Evolutionary conservation across 2,888 invertebrate species (phyloP).

Genomic region (Timema podura): DNA sequence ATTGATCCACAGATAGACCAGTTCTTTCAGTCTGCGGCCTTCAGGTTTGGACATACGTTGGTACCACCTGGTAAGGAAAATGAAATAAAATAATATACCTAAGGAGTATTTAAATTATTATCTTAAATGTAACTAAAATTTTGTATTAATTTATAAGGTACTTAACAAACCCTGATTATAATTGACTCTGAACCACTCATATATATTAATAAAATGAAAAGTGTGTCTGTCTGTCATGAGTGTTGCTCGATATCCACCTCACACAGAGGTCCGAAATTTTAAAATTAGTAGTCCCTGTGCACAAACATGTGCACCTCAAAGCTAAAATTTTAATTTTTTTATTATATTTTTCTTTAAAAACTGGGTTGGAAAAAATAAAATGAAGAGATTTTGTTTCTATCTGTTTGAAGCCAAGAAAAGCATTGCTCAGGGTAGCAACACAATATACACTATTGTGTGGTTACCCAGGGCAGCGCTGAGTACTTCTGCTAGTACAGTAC

Average conservation of each 20-base stretch:
- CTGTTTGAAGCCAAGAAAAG: too few relatives aligned
- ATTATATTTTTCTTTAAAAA: too few relatives aligned
- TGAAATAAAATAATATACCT: not conserved
- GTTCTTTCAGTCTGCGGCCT: constrained; percentile 58
- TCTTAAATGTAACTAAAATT: too few relatives aligned
- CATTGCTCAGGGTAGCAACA: not conserved
- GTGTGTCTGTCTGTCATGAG: too few relatives aligned
- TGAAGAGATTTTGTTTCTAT: too few relatives aligned
- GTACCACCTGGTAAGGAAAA: constrained; percentile 48
- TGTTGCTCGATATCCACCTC: too few relatives aligned
- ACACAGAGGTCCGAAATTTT: not conserved
- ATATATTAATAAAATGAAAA: not conserved
- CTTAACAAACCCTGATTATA: not conserved
- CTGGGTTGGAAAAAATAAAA: too few relatives aligned
- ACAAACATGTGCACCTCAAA: not conserved
- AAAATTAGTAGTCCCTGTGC: not conserved
- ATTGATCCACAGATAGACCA: constrained; percentile 57
- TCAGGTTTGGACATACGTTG: constrained; percentile 57
- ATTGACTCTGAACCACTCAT: not conserved
- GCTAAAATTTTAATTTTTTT: too few relatives aligned
- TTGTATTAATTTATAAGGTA: not conserved
- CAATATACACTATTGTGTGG: too few relatives aligned
- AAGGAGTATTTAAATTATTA: too few relatives aligned
- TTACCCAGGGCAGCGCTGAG: too few relatives aligned
- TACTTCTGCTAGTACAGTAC: too few relatives aligned